Evolutionary conservation across 1,140 invertebrate species (phyloP), one percentile per base, ranked within the genome.

Genomic region (Drosophila sulfurigaster): DNA sequence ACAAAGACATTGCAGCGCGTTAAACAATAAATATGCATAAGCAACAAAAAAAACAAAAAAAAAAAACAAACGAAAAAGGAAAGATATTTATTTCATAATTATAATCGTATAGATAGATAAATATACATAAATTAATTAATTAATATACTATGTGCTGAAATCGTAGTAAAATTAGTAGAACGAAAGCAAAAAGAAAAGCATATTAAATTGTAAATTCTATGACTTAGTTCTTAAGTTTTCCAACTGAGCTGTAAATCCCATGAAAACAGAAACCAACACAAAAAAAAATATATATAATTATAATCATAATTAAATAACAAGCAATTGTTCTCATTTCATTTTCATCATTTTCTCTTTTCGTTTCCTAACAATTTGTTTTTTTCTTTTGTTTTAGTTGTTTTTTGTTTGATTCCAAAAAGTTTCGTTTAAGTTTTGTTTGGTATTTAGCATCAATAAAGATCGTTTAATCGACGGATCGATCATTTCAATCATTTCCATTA

Each of bases 141-240:
- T 66, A 71, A 56, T 60, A 56, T 69, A 74, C 58, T 69, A 74
- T 74, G 71, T 74, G 71, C 71, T 74, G 65, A 68, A 81, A 77
- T 43, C 64, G 71, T 51, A 69, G 71, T 51, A 69, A 74, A 85
- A 75, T 72, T 75, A 68, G 65, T 73, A 67, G 56, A 70, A 78
- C 72, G 66, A 73, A 72, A 76, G 63, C 54, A 67, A 76, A 73
- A 72, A 76, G 63, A 54, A 67, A 76, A 68, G 52, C 63, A 51
- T 69, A 28, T 67, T 70, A 35, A 25, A 56, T 28, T 83, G 75
- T 88, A 89, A 83, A 83, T 67, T 32, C 81, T 88, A 88, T 88
- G 85, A 88, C 85, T 88, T 88, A 88, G 85, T 81, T 89, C 60
- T 85, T 89, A 86, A 71, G 71, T 86, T 67, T 60, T 70, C 49